Evolutionary conservation across 2,888 invertebrate genomes (phyloP).

Genomic region (Hemistola chrysoprasaria): DNA sequence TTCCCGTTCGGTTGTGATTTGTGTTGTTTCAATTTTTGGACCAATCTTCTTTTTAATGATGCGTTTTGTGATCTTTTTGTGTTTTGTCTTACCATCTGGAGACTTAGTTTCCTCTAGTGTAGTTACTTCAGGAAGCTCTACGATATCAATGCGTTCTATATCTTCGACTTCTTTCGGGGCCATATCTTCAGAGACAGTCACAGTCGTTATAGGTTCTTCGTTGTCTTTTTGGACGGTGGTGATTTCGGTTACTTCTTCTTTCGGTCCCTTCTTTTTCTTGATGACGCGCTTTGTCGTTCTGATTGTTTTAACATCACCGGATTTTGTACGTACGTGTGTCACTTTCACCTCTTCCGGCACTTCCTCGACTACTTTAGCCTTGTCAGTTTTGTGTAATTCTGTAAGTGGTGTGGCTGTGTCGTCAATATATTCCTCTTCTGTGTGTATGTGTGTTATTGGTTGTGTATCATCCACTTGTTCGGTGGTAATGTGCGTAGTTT

Average conservation of each 20-base stretch:
- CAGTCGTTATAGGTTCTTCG: slow-evolving; percentile 19
- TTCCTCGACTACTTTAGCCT: slow-evolving; percentile 24
- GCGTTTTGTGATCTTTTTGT: slow-evolving; percentile 33
- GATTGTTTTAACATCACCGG: slow-evolving; percentile 30
- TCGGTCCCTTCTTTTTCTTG: slow-evolving; percentile 36
- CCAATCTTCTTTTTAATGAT: slow-evolving; percentile 43
- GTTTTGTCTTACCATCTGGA: slow-evolving; percentile 42
- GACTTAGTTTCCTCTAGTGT: slow-evolving; percentile 23
- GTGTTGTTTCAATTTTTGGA: slow-evolving; percentile 31
- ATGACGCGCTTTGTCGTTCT: slow-evolving; percentile 40
- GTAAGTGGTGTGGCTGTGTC: slow-evolving; percentile 24
- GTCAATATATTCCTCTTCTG: slow-evolving; percentile 39
- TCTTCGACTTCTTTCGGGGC: slow-evolving; percentile 14
- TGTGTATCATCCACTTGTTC: slow-evolving; percentile 34
- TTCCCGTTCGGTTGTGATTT: slow-evolving; percentile 24
- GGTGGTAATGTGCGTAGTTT: slow-evolving; percentile 32
- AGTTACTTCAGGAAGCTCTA: slow-evolving; percentile 41
- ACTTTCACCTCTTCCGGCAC: slow-evolving; percentile 20
- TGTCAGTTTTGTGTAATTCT: slow-evolving; percentile 19
- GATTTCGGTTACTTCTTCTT: slow-evolving; percentile 33
- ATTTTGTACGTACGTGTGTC: slow-evolving; percentile 36
- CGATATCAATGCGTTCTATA: slow-evolving; percentile 8
- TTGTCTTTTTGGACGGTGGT: slow-evolving; percentile 25
- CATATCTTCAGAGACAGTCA: slow-evolving; percentile 42
- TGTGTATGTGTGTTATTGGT: slow-evolving; percentile 47